Evolutionary conservation across 1,140 invertebrate species (phyloP), one percentile per base, ranked within the genome.

Genomic region (Vollenhovia emeryi): DNA sequence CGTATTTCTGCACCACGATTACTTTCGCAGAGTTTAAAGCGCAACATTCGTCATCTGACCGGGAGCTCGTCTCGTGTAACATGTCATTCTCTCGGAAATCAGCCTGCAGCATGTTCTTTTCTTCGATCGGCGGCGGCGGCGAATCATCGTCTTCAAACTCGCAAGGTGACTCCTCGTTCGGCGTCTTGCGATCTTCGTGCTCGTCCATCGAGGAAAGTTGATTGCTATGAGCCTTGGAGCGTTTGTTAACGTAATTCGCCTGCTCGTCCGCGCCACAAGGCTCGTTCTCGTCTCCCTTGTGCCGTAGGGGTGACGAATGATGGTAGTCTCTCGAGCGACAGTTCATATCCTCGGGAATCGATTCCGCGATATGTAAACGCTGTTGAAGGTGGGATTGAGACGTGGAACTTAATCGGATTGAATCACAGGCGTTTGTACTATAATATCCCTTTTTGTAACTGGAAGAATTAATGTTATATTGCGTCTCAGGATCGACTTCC

Each of bases 371-470:
- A 45, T 59, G 50, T 80, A 87, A 89, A 57, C 69, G 71, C 69
- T 84, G 76, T 74, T 84, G 55, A 43, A 89, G 55, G 40, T 86
- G 55, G 62, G 13, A 33, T 68, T 89, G 79, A 60, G 88, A 78
- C 57, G 48, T 89, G 59, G 88, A 90, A 87, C 85, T 87, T 87
- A 87, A 60, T 87, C 62, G 89, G 85, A 90, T 84, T 87, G 89
- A 89, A 90, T 90, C 88, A 90, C 89, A 90, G 86, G 68, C 78
- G 69, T 90, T 90, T 90, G 89, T 90, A 90, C 89, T 90, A 90
- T 90, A 90, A 76, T 88, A 74, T 87, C 80, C 64, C 62, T 76
- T 69, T 90, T 87, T 87, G 85, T 78, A 90, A 87, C 24, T 87
- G 76, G 83, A 90, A 83, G 66, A 73, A 74, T 88, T 86, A 84